Conservation (phyloP, 2,888 invertebrate genomes). For the Fragum fragum region DNA sequence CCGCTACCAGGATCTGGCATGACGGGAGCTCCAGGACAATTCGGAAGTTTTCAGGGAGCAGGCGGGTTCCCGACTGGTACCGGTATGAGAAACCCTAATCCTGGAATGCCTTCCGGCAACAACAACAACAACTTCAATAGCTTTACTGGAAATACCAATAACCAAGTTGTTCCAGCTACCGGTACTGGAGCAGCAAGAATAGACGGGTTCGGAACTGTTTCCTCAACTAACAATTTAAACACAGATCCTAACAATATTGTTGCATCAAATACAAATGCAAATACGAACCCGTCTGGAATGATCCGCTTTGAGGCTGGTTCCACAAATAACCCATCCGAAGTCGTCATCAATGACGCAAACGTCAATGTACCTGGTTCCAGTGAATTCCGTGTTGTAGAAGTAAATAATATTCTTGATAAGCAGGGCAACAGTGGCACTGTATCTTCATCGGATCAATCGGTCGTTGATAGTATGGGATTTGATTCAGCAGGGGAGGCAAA, state of each 20-base stretch:
- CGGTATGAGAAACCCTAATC: constrained; percentile 1
- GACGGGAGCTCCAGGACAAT: background rate
- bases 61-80: background rate
- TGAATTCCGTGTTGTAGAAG: constrained; percentile 42
- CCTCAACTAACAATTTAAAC: constrained; percentile 19
- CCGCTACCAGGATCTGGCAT: constrained; percentile 19
- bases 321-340: background rate
- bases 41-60: background rate
- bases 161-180: background rate
- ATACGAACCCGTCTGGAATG: background rate
- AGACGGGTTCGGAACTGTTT: constrained; percentile 25
- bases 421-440: background rate
- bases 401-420: constrained; percentile 27
- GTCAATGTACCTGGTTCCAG: background rate
- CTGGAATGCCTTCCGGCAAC: background rate
- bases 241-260: background rate
- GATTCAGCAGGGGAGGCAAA: background rate
- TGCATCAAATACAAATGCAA: background rate
- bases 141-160: background rate
- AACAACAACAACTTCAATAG: constrained; percentile 12
- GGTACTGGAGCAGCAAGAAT: constrained; percentile 9
- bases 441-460: background rate
- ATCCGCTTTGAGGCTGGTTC: constrained; percentile 11
- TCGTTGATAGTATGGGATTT: constrained; percentile 22
- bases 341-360: constrained; percentile 5